A percentile compares a stretch with the other conserved stretches of the same genome.
Evolutionary conservation across 2,888 invertebrate genomes (phyloP).

Genomic region (Troides helena): DNA sequence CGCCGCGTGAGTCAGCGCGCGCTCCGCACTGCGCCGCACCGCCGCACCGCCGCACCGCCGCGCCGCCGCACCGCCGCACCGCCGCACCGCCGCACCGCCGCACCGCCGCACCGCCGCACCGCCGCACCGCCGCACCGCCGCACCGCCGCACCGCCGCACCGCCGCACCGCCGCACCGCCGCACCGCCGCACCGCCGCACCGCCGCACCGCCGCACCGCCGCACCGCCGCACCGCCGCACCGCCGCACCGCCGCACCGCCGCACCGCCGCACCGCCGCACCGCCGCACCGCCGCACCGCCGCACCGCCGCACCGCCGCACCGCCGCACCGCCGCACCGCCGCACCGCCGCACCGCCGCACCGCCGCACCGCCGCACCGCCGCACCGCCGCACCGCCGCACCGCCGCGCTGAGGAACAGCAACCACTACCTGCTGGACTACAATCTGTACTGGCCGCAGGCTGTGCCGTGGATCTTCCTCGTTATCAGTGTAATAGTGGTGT

Average conservation of each 20-base stretch:
- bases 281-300: constrained; percentile 33
- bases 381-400: constrained; percentile 35
- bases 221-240: constrained; percentile 37
- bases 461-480: constrained; percentile 70
- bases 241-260: constrained; percentile 24
- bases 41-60: constrained; percentile 32
- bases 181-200: constrained; percentile 23
- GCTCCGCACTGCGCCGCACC: constrained; percentile 23
- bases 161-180: constrained; percentile 36
- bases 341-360: constrained; percentile 25
- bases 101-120: constrained; percentile 33
- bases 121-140: constrained; percentile 25
- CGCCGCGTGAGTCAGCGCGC: constrained; percentile 36
- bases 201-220: constrained; percentile 30
- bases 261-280: constrained; percentile 33
- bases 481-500: constrained; percentile 55
- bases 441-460: constrained; percentile 71
- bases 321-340: constrained; percentile 36
- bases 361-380: constrained; percentile 32
- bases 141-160: constrained; percentile 31
- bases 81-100: constrained; percentile 24
- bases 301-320: constrained; percentile 28
- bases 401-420: constrained; percentile 59
- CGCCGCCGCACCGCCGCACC: constrained; percentile 35
- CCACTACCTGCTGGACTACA: constrained; percentile 69